A percentile compares a stretch with the other conserved stretches of the same genome.
Conservation (phyloP, 2,888 invertebrate species). For the Drosophila heteroneura region DNA sequence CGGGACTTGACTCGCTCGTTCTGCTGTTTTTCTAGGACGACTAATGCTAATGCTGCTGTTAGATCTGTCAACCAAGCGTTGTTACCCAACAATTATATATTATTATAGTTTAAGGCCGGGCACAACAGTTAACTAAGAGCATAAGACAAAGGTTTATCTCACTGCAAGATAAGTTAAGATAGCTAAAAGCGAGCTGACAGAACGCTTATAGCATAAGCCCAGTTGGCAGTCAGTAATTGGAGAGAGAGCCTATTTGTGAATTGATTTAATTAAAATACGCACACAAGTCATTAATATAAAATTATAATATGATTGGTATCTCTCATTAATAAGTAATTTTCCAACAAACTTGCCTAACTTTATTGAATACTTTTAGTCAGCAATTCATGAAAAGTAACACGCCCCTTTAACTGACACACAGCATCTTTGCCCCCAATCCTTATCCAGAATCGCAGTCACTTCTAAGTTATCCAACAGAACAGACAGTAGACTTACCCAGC, state of each 20-base stretch:
- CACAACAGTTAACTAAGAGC: background rate
- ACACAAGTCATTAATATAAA: background rate
- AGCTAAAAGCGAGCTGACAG: background rate
- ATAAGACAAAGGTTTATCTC: background rate
- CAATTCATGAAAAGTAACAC: background rate
- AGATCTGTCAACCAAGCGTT: no score
- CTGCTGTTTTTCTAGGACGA: no score
- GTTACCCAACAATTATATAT: no score
- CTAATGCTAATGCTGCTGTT: no score
- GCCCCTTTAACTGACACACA: background rate
- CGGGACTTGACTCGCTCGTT: no score
- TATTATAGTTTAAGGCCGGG: no score
- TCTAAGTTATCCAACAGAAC: no score
- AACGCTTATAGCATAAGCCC: background rate
- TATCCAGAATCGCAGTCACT: background rate
- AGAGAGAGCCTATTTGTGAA: background rate
- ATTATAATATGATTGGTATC: background rate
- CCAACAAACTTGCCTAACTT: background rate
- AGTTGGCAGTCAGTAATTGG: background rate
- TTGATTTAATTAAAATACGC: background rate
- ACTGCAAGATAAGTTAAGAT: background rate
- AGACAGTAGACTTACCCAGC: background rate
- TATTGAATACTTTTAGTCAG: background rate
- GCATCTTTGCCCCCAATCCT: fast-evolving
- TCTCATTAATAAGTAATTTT: background rate